Base-by-base conservation (phyloP, 2,797 vertebrate genomes). In the Acanthurus tractus region DNA sequence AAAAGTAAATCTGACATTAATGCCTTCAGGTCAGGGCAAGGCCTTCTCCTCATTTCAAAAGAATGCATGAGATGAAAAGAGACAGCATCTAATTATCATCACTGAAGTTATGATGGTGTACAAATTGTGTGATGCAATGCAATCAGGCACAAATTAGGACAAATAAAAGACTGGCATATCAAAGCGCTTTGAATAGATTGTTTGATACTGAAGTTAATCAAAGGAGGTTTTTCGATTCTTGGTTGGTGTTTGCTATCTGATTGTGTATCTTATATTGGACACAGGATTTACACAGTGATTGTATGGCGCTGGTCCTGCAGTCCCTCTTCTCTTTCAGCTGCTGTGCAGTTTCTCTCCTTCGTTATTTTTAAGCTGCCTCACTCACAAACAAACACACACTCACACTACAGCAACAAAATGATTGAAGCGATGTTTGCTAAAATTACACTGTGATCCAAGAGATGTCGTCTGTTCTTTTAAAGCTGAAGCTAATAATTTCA, bases 261-360 rank as follows among this genome's bases (percentile, higher is more conserved):
- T 70, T 76, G 22, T 75, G 63, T 70, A 54, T 83, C 68, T 76
- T 79, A 23, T 63, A 55, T 52, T 22, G 70, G 76, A 78, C 23
- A 34, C 58, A 64, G 85, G 72, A 73, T 85, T 87, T 70, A 81
- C 75, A 67, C 65, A 59, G 81, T 49, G 87, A 91, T 84, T 79
- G 86, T 45, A 25, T 45, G 63, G n/a, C 61, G 13, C 71, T 42
- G 76, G 63, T 88, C 88, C 83, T 88, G 79, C 84, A 76, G 82
- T 91, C 86, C 50, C 79, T 78, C 66, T 63, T 86, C 86, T 84
- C 83, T 88, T 85, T 85, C 86, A 89, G 91, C 93, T 94, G 93
- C 93, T 94, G 91, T 94, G 93, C 93, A 94, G 93, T 93, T 93
- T 89, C 73, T 67, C 18, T 90, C 71, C 53, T 74, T 69, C 67